Conservation (phyloP, 2,113 vertebrate genomes). For the Meles meles region DNA sequence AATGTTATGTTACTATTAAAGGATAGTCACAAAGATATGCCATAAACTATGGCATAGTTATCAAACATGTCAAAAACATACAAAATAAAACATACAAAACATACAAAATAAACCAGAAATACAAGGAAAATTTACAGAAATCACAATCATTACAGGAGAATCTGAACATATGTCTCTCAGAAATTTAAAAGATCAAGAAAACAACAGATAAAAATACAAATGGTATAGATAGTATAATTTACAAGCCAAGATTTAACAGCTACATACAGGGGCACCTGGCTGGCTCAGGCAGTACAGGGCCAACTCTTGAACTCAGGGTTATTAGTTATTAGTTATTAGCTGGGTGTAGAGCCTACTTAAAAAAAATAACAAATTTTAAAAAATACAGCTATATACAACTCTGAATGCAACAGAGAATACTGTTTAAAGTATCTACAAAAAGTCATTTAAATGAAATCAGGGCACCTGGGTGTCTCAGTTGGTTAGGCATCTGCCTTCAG, state of each 20-base stretch:
- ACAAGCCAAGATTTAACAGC: not conserved
- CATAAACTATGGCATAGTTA: not conserved
- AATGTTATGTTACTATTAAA: not conserved
- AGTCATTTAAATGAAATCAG: not conserved
- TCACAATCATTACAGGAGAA: not conserved
- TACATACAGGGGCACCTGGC: not conserved
- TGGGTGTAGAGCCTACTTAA: not conserved
- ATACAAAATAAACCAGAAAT: not conserved
- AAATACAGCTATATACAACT: not conserved
- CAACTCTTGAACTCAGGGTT: not conserved
- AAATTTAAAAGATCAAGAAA: slow-evolving; percentile 18
- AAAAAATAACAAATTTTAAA: too few species aligned
- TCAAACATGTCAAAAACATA: not conserved
- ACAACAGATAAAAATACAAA: not conserved
- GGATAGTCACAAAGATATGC: not conserved
- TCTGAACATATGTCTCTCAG: not conserved
- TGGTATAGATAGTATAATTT: not conserved
- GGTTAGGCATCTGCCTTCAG: not conserved
- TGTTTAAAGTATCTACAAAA: not conserved
- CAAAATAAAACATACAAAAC: not conserved
- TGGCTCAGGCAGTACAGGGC: not conserved
- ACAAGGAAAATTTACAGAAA: not conserved
- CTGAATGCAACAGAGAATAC: not conserved
- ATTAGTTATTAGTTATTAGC: not conserved
- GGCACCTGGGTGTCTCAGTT: not conserved